phyloP scores from a whole-genome alignment of 2,797 vertebrate genomes.

The Phalloptychus januarius region DNA sequence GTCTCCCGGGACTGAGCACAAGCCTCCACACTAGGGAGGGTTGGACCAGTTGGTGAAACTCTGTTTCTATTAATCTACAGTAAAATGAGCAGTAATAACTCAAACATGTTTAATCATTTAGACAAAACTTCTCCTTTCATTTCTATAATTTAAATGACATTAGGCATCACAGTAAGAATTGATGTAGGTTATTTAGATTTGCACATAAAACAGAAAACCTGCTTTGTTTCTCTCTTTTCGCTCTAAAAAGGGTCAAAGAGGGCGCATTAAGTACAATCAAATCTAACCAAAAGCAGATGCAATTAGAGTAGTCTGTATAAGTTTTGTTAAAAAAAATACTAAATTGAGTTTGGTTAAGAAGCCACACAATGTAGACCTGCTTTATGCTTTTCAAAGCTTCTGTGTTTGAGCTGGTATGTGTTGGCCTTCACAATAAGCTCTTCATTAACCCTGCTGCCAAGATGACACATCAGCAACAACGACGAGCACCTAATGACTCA shows the following conservation, averaged over 20 bases:
- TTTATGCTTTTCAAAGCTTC: constrained; percentile 32
- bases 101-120: background rate
- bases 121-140: constrained; percentile 3
- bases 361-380: background rate
- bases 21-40: constrained; percentile 38
- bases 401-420: constrained; percentile 22
- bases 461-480: constrained; percentile 39
- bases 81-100: constrained; percentile 36
- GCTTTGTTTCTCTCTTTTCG: constrained; percentile 40
- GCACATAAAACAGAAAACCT: constrained; percentile 53
- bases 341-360: constrained; percentile 20
- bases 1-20: constrained; percentile 15
- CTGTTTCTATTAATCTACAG: constrained; percentile 14
- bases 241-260: constrained; percentile 39
- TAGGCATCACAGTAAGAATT: background rate
- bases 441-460: constrained; percentile 48
- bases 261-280: constrained; percentile 8
- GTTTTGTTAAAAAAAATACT: constrained; percentile 17
- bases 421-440: constrained; percentile 35
- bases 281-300: constrained; percentile 6
- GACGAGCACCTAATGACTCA: constrained; percentile 55
- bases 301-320: constrained; percentile 28
- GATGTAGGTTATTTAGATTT: constrained; percentile 8
- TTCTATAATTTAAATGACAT: background rate
- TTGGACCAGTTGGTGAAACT: constrained; percentile 30